phyloP scores from a whole-genome alignment of 2,888 invertebrate genomes.

The Aleiodes alternator region DNA sequence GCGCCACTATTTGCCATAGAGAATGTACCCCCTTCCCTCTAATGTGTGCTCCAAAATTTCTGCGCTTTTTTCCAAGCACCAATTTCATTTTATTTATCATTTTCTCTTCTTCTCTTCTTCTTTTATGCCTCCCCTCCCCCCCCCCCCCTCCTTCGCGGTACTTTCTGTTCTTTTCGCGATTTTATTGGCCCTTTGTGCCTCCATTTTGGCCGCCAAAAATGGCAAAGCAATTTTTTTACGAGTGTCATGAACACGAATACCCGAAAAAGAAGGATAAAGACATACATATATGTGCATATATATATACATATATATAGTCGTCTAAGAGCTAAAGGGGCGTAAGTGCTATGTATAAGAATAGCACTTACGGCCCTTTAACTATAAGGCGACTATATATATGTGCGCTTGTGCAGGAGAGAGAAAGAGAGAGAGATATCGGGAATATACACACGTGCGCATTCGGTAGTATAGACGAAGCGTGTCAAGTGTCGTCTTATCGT shows the following conservation, averaged over 20 bases:
- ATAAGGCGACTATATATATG: no score
- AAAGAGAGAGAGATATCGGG: conserved; percentile 2
- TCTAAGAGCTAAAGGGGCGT: no score
- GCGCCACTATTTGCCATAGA: conserved; percentile 39
- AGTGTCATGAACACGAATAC: conserved; percentile 34
- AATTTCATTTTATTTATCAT: not conserved
- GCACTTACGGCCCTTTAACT: no score
- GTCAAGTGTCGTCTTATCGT: conserved; percentile 24
- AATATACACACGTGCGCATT: no score
- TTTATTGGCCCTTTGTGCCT: conserved; percentile 44
- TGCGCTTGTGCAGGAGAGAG: conserved; percentile 1
- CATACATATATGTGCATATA: conserved; percentile 29
- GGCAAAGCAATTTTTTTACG: conserved; percentile 41
- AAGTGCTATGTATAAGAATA: no score
- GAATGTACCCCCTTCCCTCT: not conserved
- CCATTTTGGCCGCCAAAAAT: conserved; percentile 33
- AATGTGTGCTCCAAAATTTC: conserved; percentile 37
- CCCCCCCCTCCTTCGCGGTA: no score
- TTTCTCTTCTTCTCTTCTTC: conserved; percentile 28
- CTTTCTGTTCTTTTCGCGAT: conserved; percentile 35
- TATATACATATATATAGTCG: no score
- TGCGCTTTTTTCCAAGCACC: conserved; percentile 21
- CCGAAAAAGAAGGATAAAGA: not conserved
- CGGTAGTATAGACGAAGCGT: no score
- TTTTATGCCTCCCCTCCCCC: conserved; percentile 2